Conservation (phyloP, 2,888 invertebrate species). For the Sphaerophoria taeniata region DNA sequence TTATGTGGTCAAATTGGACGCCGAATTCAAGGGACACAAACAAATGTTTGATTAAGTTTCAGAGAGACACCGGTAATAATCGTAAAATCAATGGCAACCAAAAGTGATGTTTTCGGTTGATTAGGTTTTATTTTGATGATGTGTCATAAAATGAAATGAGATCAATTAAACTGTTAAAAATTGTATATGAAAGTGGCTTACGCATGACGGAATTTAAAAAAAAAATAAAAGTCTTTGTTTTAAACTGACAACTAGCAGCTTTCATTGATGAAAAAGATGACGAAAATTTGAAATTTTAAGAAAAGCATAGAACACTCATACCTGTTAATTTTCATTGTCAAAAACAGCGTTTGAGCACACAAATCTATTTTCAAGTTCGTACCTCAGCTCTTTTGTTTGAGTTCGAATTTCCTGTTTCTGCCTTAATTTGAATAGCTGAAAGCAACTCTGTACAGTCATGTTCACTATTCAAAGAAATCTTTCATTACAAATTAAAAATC, state of each 20-base stretch:
- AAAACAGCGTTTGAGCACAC: too few species aligned
- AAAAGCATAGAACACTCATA: too few species aligned
- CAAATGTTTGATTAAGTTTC: background rate
- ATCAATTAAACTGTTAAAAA: background rate
- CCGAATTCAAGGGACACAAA: conserved; percentile 24
- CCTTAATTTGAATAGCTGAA: background rate
- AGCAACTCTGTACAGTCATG: too few species aligned
- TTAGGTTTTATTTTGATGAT: background rate
- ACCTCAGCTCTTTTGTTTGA: background rate
- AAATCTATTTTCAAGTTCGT: background rate
- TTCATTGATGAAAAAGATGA: too few species aligned
- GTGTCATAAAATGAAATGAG: background rate
- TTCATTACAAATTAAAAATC: too few species aligned
- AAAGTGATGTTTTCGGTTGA: conserved; percentile 5
- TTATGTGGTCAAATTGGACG: conserved; percentile 35
- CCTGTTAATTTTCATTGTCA: too few species aligned
- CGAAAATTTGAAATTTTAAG: too few species aligned
- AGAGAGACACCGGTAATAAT: background rate
- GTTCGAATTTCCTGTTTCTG: background rate
- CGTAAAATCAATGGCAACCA: background rate
- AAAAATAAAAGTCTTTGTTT: too few species aligned
- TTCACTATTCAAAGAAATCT: too few species aligned
- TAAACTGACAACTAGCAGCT: too few species aligned
- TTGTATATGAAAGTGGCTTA: background rate
- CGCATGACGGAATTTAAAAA: background rate